phyloP scores from a whole-genome alignment of 1,140 invertebrate genomes.

The Drosophila azteca region DNA sequence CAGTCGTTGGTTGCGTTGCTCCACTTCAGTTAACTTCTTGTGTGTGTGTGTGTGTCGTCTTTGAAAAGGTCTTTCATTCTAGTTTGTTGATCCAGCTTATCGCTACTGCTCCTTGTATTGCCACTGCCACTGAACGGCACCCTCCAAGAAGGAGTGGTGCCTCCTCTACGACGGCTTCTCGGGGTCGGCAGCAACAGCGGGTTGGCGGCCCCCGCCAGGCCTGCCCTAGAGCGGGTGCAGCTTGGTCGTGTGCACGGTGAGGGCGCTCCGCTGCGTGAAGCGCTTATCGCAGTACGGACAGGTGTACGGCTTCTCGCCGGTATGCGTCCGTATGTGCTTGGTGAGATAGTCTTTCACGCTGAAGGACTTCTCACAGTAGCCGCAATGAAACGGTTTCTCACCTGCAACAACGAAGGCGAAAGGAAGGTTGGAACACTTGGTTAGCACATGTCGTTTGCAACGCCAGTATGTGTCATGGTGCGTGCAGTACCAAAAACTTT shows the following conservation, averaged over 20 bases:
- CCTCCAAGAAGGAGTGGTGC: too few species aligned
- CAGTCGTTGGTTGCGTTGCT: conserved; percentile 75
- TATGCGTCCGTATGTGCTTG: conserved; percentile 83
- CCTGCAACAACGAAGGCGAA: conserved; percentile 65
- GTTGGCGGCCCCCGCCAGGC: conserved; percentile 66
- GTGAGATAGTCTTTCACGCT: conserved; percentile 83
- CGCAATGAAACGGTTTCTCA: conserved; percentile 81
- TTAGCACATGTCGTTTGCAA: conserved; percentile 55
- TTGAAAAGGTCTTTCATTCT: conserved; percentile 80
- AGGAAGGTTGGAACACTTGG: conserved; percentile 41
- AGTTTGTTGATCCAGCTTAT: conserved; percentile 37
- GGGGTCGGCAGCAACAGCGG: conserved; percentile 42
- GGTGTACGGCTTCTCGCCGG: conserved; percentile 81
- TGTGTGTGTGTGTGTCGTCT: conserved; percentile 57
- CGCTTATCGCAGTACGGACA: conserved; percentile 83
- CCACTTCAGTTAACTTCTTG: conserved; percentile 34
- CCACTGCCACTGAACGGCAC: conserved; percentile 1
- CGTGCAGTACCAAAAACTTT: conserved; percentile 77
- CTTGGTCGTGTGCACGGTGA: conserved; percentile 82
- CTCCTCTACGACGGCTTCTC: conserved; percentile 39
- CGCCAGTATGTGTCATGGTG: conserved; percentile 53
- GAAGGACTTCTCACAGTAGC: conserved; percentile 82
- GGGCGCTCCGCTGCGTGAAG: conserved; percentile 80
- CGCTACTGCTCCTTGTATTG: conserved; percentile 17
- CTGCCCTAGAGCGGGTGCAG: conserved; percentile 83